A percentile compares a stretch with the other conserved stretches of the same genome.
phyloP scores from a whole-genome alignment of 1,140 invertebrate genomes.

The Temnothorax longispinosus region DNA sequence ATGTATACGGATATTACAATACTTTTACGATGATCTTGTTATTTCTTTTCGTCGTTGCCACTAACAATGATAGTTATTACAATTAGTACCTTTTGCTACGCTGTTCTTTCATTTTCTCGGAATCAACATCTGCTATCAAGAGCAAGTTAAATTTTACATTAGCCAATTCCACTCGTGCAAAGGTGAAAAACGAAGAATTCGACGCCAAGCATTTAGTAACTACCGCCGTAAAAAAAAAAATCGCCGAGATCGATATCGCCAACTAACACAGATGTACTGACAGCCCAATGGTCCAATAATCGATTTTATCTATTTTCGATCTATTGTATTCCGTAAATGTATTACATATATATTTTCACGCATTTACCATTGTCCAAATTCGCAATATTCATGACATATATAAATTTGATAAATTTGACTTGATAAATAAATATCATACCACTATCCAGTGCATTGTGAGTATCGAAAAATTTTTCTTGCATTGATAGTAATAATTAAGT shows the following conservation, averaged over 20 bases:
- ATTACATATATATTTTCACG: neutral
- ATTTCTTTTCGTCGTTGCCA: neutral
- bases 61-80: neutral
- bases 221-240: constrained; percentile 22
- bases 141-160: constrained; percentile 42
- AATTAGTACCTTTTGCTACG: neutral
- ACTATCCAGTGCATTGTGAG: neutral
- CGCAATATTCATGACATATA: neutral
- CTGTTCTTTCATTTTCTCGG: neutral
- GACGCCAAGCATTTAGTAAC: constrained; percentile 2
- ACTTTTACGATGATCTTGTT: neutral
- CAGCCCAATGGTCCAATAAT: neutral
- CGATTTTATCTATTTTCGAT: neutral
- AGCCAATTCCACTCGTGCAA: constrained; percentile 10
- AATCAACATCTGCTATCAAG: constrained; percentile 1
- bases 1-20: neutral
- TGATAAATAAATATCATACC: neutral
- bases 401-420: constrained; percentile 13
- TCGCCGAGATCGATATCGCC: neutral
- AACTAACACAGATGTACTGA: neutral
- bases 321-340: neutral
- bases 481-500: neutral
- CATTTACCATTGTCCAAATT: neutral
- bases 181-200: neutral
- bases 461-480: neutral